phyloP scores from a whole-genome alignment of 2,113 vertebrate species.

The Mystacornis crossleyi region DNA sequence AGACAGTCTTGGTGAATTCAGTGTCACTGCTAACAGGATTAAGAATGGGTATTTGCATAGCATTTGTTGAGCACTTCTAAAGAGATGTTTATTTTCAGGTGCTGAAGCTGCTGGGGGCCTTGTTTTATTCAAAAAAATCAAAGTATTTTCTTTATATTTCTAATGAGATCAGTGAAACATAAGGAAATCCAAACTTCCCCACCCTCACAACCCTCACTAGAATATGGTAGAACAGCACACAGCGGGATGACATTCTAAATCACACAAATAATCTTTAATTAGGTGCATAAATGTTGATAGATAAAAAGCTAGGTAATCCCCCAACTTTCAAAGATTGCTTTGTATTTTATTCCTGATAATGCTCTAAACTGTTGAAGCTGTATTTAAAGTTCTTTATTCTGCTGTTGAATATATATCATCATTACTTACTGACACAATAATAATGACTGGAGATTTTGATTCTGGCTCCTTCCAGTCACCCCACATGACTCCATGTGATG shows the following conservation, averaged over 20 bases:
- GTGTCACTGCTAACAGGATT: not conserved
- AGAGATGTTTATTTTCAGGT: not conserved
- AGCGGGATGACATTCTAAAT: not conserved
- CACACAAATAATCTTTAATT: not conserved
- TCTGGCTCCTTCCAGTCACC: not conserved
- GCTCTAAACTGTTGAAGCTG: not conserved
- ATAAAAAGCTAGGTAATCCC: not conserved
- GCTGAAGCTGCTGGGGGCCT: fast-evolving
- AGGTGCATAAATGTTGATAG: not conserved
- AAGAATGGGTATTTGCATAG: not conserved
- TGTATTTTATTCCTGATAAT: not conserved
- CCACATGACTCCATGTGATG: too few relatives aligned
- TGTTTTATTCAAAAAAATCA: not conserved
- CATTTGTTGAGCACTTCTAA: not conserved
- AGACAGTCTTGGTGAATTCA: not conserved
- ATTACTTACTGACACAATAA: not conserved
- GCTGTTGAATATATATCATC: not conserved
- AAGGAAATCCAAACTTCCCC: not conserved
- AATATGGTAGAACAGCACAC: not conserved
- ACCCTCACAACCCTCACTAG: not conserved
- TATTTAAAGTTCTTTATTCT: not conserved
- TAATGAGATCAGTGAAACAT: not conserved
- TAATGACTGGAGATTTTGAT: fast-evolving
- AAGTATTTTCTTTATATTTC: not conserved
- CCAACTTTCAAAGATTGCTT: not conserved